phyloP scores from a whole-genome alignment of 2,113 vertebrate species.

The Cyprichromis sp. region DNA sequence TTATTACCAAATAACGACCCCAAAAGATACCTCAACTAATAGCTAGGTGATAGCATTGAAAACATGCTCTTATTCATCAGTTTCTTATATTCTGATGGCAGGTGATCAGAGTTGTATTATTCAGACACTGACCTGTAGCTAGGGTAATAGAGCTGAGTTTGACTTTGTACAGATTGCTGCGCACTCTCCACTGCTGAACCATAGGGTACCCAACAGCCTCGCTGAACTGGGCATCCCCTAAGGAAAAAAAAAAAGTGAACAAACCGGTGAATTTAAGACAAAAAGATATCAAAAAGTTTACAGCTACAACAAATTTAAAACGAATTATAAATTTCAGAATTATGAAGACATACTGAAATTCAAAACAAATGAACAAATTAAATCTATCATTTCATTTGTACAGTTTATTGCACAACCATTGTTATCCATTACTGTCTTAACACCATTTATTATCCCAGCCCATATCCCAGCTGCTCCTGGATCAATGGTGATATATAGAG shows the following conservation, averaged over 20 bases:
- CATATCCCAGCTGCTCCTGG: slow-evolving; percentile 37
- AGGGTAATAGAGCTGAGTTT: slow-evolving; percentile 95
- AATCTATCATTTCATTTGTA: slow-evolving; percentile 28
- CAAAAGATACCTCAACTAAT: not conserved
- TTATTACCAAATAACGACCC: not conserved
- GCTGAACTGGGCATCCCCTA: slow-evolving; percentile 87
- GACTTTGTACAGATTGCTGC: slow-evolving; percentile 95
- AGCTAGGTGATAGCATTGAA: not conserved
- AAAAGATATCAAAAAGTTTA: not conserved
- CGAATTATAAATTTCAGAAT: not conserved
- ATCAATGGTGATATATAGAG: slow-evolving; percentile 57
- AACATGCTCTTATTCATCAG: not conserved
- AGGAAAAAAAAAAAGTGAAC: not conserved
- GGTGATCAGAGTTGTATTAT: not conserved
- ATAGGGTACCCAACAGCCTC: slow-evolving; percentile 96
- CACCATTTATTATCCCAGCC: slow-evolving; percentile 30
- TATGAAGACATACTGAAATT: not conserved
- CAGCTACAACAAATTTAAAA: not conserved
- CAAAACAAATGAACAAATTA: slow-evolving; percentile 13
- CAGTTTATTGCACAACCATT: slow-evolving; percentile 11
- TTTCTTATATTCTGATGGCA: not conserved
- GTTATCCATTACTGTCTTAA: slow-evolving; percentile 15
- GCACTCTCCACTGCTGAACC: slow-evolving; percentile 93
- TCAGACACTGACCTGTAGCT: slow-evolving; percentile 79
- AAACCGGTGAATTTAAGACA: not conserved